Conservation (phyloP, 2,888 invertebrate species). For the Gerris lacustris region DNA sequence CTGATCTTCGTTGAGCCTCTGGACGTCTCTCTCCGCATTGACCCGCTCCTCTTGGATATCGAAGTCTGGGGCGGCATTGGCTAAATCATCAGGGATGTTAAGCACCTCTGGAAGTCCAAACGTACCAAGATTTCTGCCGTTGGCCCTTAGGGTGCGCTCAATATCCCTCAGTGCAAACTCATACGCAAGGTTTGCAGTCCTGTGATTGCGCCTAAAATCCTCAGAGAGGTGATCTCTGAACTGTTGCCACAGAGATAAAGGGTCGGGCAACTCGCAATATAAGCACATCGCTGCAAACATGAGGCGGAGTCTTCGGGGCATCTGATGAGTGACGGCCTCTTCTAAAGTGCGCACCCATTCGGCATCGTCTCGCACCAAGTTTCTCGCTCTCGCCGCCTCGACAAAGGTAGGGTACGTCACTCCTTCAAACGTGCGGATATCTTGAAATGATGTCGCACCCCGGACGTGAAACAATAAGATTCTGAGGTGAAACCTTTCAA, state of each 20-base stretch:
- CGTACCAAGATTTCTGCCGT: too few species aligned
- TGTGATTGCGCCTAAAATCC: too few species aligned
- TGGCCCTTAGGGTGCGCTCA: too few species aligned
- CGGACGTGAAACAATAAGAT: conserved; percentile 1
- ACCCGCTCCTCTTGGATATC: too few species aligned
- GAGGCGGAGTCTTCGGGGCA: neutral
- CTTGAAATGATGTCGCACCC: neutral
- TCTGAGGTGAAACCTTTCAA: neutral
- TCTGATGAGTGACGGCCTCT: neutral
- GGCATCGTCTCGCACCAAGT: neutral
- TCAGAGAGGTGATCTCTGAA: too few species aligned
- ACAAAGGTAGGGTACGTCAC: neutral
- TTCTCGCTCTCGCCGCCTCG: neutral
- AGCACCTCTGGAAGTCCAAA: too few species aligned
- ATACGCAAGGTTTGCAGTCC: too few species aligned
- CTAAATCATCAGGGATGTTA: too few species aligned
- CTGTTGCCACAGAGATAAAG: neutral
- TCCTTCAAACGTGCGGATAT: neutral
- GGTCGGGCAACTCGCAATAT: neutral
- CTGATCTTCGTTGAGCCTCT: too few species aligned
- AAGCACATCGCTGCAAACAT: conserved; percentile 1
- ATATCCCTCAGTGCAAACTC: too few species aligned
- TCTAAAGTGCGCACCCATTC: neutral
- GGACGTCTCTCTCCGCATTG: too few species aligned
- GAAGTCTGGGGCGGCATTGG: too few species aligned